phyloP scores from a whole-genome alignment of 2,113 vertebrate species.

The Excalfactoria chinensis region DNA sequence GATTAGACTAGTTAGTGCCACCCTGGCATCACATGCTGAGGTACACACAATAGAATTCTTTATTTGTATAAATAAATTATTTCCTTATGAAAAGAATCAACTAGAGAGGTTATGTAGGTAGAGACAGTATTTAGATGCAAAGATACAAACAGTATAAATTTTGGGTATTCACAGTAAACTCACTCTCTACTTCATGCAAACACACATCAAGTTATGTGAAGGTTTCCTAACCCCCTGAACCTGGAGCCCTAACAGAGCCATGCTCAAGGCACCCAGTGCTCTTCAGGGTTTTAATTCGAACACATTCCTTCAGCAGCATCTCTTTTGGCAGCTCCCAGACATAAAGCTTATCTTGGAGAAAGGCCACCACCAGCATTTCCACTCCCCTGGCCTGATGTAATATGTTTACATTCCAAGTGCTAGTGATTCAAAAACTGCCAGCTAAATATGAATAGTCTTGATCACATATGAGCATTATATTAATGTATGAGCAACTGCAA shows the following conservation, averaged over 20 bases:
- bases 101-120: background rate
- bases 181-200: background rate
- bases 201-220: background rate
- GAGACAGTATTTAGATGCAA: background rate
- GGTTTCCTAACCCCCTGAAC: background rate
- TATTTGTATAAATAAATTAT: background rate
- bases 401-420: conserved; percentile 3
- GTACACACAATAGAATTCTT: background rate
- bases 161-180: background rate
- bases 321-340: background rate
- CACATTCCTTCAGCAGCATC: background rate
- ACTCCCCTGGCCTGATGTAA: background rate
- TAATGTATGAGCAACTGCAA: background rate
- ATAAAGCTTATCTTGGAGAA: background rate
- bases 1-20: background rate
- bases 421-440: background rate
- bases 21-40: background rate
- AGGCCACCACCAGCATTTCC: background rate
- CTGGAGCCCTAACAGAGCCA: background rate
- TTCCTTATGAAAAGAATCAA: background rate
- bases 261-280: background rate
- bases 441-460: background rate
- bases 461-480: background rate
- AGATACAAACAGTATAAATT: background rate
- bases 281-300: background rate